Evolutionary conservation across 1,140 invertebrate genomes (phyloP).

Genomic region (Neodiprion virginianus): DNA sequence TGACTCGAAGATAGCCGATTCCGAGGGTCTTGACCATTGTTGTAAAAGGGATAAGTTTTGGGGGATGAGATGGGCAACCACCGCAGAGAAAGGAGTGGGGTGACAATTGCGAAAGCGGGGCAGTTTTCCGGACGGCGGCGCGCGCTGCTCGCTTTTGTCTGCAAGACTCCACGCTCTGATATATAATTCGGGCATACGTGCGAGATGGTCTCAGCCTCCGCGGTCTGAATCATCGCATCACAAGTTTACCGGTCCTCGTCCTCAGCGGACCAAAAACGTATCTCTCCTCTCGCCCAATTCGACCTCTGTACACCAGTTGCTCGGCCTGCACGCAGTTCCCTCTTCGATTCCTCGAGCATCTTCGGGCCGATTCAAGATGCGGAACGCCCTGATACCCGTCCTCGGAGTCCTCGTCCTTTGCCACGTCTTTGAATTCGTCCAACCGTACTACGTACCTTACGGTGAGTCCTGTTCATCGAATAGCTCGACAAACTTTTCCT

Average conservation of each 20-base stretch:
- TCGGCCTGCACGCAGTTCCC: neutral
- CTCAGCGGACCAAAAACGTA: neutral
- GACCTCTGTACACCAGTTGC: neutral
- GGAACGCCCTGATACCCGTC: neutral
- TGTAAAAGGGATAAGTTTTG: neutral
- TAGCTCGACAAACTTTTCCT: no score
- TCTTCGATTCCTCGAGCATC: neutral
- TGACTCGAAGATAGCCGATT: neutral
- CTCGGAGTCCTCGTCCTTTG: neutral
- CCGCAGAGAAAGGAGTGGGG: neutral
- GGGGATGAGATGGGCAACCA: neutral
- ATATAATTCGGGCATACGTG: neutral
- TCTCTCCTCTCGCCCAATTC: neutral
- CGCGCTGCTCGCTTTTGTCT: neutral
- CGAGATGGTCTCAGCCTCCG: neutral
- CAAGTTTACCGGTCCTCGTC: conserved; percentile 6
- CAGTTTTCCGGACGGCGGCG: neutral
- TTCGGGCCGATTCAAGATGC: neutral
- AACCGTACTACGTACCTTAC: neutral
- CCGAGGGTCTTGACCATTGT: neutral
- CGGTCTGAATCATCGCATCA: neutral
- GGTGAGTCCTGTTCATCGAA: neutral
- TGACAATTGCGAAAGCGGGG: neutral
- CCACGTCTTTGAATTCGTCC: neutral
- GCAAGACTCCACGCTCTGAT: neutral